Conservation (phyloP, 1,140 invertebrate species). For the Penaeus indicus region DNA sequence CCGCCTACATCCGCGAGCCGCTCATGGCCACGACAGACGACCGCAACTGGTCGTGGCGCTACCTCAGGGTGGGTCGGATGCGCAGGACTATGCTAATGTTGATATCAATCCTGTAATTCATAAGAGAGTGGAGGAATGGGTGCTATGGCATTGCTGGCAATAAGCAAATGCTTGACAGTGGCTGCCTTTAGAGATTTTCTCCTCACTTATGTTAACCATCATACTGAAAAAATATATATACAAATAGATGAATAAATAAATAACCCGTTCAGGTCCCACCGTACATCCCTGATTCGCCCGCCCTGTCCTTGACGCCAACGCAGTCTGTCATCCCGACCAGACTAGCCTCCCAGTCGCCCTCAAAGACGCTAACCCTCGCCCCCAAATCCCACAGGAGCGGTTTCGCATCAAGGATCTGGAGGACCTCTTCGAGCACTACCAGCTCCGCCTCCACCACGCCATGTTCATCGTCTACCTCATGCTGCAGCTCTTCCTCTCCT, state of each 20-base stretch:
- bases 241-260: background rate
- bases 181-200: background rate
- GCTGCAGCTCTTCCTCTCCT: slow-evolving; percentile 37
- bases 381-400: slow-evolving; percentile 42
- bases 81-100: no score
- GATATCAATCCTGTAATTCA: no score
- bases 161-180: background rate
- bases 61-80: slow-evolving; percentile 41
- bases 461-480: slow-evolving; percentile 57
- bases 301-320: no score
- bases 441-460: slow-evolving; percentile 48
- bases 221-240: background rate
- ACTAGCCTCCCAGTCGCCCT: no score
- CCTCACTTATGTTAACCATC: background rate
- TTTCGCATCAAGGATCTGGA: slow-evolving; percentile 52
- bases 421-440: slow-evolving; percentile 48
- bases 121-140: background rate
- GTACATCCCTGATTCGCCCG: no score
- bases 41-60: slow-evolving; percentile 51
- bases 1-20: slow-evolving; percentile 39
- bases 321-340: no score
- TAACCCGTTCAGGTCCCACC: no score
- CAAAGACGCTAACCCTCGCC: no score
- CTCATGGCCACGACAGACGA: slow-evolving; percentile 39
- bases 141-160: background rate